Base-by-base conservation (phyloP, 2,888 invertebrate genomes). In the Lithophane socia region DNA sequence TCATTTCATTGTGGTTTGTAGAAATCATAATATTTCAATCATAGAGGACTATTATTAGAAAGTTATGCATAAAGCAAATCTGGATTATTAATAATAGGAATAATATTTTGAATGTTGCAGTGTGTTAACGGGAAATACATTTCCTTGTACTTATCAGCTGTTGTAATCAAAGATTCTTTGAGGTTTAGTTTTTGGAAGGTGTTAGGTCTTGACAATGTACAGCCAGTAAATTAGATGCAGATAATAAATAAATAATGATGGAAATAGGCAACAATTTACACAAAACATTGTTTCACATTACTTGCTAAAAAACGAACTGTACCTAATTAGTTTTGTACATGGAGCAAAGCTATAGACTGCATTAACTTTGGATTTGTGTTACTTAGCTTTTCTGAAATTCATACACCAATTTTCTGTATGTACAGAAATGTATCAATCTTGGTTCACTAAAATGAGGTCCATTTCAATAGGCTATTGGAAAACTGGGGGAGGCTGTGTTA, bases 1-100 rank as follows among this genome's bases (percentile, higher is more conserved):
- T 67, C 2, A 61, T 54, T 77, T 78, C 21, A 56, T 63, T 63
- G 8, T 56, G 21, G n/a, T 66, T 61, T 16, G 13, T 73, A 37
- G 10, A 69, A 56, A 42, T 81, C 37, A 16, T 60, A 18, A 12
- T 44, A 47, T 13, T 81, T 18, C 9, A 61, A 63, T 16, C 0
- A 63, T 13, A 10, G 21, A 63, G 29, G 21, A 44, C 13, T 9
- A 54, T 49, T 56, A 56, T 49, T 66, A 67, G 54, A 75, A 75
- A 81, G n/a, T 44, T 42, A 42, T 61, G 47, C 9, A 0, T 52
- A 44, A 0, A 60, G 2, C 13, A 21, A 18, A 52, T 29, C 2
- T 52, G 5, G 8, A 29, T 16, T 52, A 29, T 13, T 37, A 61
- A 12, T 13, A 24, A 54, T 24, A 24, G n/a, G 8, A 77, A 10